phyloP scores from a whole-genome alignment of 2,888 invertebrate species.

The Tiphia femorata region DNA sequence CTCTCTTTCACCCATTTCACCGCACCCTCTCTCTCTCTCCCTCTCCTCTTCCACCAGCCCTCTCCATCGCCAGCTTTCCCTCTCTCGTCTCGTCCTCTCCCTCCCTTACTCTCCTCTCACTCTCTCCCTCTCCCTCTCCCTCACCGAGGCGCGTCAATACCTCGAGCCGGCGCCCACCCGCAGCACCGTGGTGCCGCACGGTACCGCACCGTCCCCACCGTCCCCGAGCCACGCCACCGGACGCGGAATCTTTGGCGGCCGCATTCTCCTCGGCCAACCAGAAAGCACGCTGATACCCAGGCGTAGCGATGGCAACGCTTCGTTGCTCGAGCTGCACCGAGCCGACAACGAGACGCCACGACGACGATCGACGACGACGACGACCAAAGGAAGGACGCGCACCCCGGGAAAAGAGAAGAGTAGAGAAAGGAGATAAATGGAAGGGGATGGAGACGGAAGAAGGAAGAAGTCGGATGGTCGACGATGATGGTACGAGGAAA shows the following conservation, averaged over 20 bases:
- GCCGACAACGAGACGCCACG: too few species aligned
- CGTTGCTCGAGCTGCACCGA: constrained; percentile 18
- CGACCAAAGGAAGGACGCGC: constrained; percentile 8
- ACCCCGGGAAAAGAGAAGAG: constrained; percentile 3
- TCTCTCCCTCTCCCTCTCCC: too few species aligned
- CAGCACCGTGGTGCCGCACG: too few species aligned
- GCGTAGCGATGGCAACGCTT: constrained; percentile 68
- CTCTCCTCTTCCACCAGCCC: too few species aligned
- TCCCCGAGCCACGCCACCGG: constrained; percentile 30
- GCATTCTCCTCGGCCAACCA: constrained; percentile 60
- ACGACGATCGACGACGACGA: too few species aligned
- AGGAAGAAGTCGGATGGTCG: too few species aligned
- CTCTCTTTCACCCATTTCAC: too few species aligned
- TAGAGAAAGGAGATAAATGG: constrained; percentile 14
- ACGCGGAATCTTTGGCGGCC: constrained; percentile 24
- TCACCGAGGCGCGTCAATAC: constrained; percentile 58
- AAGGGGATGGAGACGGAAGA: constrained; percentile 13
- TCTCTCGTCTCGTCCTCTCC: too few species aligned
- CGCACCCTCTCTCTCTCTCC: constrained; percentile 14
- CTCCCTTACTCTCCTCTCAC: too few species aligned
- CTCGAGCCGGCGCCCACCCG: constrained; percentile 44
- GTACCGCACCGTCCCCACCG: too few species aligned
- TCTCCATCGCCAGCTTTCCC: too few species aligned
- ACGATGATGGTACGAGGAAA: too few species aligned
- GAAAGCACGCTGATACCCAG: constrained; percentile 63